These are phyloP conservation scores for Corythaixoides concolor DNA, from an alignment of 2,113 vertebrate genomes.

Conservation along the genomic window DNA sequence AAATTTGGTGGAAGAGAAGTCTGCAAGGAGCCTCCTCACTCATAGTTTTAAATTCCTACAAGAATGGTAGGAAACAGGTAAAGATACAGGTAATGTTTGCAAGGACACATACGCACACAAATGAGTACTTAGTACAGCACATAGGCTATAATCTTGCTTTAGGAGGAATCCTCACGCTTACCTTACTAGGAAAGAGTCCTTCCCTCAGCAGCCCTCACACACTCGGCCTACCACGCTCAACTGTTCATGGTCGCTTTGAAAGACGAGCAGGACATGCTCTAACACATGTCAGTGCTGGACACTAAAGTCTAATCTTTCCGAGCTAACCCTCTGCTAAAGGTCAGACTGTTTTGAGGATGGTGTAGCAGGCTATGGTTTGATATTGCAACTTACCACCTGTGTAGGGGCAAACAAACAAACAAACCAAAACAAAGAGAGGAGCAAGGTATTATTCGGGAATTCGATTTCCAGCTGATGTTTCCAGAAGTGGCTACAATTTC, in stretches of 20 bases:
- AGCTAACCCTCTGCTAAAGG: background rate
- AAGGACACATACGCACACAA: background rate
- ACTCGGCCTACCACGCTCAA: background rate
- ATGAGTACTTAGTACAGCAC: background rate
- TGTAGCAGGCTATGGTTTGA: background rate
- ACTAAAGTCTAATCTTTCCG: background rate
- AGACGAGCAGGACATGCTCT: fast-evolving
- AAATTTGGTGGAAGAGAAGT: background rate
- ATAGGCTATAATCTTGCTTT: background rate
- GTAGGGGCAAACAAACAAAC: background rate
- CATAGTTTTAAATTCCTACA: background rate
- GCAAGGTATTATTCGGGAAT: background rate
- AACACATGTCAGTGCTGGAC: background rate
- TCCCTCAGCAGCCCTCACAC: background rate
- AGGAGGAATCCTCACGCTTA: background rate
- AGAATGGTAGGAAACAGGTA: background rate
- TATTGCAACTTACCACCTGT: background rate
- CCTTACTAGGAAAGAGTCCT: background rate
- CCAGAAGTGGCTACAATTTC: background rate
- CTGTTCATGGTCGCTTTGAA: background rate
- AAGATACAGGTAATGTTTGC: background rate
- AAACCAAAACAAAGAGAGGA: background rate
- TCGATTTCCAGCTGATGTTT: background rate
- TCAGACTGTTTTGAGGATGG: background rate
- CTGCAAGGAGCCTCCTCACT: background rate